phyloP scores from a whole-genome alignment of 2,888 invertebrate genomes.

The Plagodis dolabraria region DNA sequence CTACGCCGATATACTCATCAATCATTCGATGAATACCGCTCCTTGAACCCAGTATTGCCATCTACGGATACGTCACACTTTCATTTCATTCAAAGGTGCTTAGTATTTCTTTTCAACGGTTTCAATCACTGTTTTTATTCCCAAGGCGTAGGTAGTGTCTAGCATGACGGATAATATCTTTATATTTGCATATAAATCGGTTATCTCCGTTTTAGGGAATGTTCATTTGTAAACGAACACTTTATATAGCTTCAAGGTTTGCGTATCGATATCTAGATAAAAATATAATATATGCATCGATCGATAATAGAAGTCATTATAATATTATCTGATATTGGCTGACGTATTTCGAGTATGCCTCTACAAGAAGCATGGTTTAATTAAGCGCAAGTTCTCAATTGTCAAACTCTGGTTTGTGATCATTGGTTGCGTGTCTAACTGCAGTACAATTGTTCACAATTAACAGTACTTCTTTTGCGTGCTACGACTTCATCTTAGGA shows the following conservation, averaged over 20 bases:
- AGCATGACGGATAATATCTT: conserved; percentile 26
- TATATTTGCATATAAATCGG: conserved; percentile 47
- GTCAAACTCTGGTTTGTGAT: conserved; percentile 60
- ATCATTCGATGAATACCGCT: conserved; percentile 65
- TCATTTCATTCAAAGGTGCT: conserved; percentile 28
- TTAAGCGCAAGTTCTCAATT: conserved; percentile 46
- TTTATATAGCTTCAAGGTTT: conserved; percentile 43
- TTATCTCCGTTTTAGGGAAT: conserved; percentile 43
- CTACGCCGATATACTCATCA: conserved; percentile 72
- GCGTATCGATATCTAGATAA: conserved; percentile 37
- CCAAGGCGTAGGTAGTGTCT: conserved; percentile 28
- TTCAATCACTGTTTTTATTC: conserved; percentile 48
- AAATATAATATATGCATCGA: conserved; percentile 25
- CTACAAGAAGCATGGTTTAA: conserved; percentile 25
- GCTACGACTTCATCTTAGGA: conserved; percentile 69
- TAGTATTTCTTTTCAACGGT: conserved; percentile 21
- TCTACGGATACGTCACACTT: conserved; percentile 29
- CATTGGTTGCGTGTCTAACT: conserved; percentile 77
- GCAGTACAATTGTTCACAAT: conserved; percentile 79
- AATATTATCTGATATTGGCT: conserved; percentile 26
- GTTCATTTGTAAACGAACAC: conserved; percentile 39
- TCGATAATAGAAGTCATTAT: conserved; percentile 21
- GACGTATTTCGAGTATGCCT: conserved; percentile 7
- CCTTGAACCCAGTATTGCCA: conserved; percentile 47
- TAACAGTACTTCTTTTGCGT: conserved; percentile 81